Evolutionary conservation across 2,113 vertebrate genomes (phyloP).

Genomic region (Sylvietta virens): DNA sequence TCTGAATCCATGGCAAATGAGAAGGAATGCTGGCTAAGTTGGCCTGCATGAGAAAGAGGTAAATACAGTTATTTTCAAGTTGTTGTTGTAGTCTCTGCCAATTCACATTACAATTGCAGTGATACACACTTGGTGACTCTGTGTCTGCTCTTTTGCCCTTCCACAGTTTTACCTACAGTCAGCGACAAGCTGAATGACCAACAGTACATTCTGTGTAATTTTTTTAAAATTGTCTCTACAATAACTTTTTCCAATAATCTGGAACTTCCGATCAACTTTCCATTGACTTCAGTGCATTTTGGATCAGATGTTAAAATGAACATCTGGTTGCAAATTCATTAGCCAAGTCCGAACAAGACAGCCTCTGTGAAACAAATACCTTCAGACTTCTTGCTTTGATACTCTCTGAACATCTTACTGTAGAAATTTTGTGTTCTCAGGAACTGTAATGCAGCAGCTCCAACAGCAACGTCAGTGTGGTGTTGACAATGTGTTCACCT

Average conservation of each 20-base stretch:
- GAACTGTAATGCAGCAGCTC: not conserved
- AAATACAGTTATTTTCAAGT: not conserved
- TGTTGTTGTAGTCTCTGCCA: not conserved
- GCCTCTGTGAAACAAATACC: not conserved
- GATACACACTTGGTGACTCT: not conserved
- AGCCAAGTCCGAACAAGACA: not conserved
- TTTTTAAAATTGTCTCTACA: not conserved
- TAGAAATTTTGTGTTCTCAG: not conserved
- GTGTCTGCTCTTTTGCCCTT: not conserved
- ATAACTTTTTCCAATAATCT: not conserved
- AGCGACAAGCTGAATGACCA: not conserved
- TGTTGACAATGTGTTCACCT: not conserved
- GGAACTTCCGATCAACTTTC: constrained; percentile 20
- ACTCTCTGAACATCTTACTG: not conserved
- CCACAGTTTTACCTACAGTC: not conserved
- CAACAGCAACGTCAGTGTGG: not conserved
- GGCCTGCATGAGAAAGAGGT: not conserved
- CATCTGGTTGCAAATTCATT: constrained; percentile 40
- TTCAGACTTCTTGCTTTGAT: not conserved
- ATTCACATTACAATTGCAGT: not conserved
- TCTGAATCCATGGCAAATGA: not conserved
- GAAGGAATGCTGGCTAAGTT: not conserved
- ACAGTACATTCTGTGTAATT: not conserved
- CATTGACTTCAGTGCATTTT: constrained; percentile 22
- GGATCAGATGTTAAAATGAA: not conserved